A percentile compares a stretch with the other conserved stretches of the same genome.
These are phyloP conservation scores for Tiliacea aurago DNA, from an alignment of 2,888 invertebrate genomes.

Conservation along the genomic window DNA sequence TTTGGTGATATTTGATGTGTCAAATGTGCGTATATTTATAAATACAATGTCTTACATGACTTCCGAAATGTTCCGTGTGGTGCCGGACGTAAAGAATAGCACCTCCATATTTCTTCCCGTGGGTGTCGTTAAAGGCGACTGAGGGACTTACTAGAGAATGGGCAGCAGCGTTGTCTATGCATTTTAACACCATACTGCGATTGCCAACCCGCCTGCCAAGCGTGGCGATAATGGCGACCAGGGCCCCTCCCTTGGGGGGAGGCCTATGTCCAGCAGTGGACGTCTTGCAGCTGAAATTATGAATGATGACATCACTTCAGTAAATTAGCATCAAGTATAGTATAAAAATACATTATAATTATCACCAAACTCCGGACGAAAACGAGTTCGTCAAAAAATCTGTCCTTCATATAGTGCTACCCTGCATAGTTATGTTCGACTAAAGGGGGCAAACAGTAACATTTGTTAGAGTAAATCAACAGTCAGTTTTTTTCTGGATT, in stretches of 20 bases:
- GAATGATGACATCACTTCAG: not conserved
- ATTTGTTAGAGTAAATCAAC: not conserved
- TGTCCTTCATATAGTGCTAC: not conserved
- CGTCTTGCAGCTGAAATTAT: no score
- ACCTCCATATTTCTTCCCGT: no score
- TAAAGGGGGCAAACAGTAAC: not conserved
- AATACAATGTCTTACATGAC: not conserved
- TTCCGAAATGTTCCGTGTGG: not conserved
- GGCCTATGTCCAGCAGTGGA: no score
- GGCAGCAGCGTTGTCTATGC: no score
- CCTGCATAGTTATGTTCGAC: no score
- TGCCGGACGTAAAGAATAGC: no score
- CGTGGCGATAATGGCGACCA: no score
- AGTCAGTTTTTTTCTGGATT: not conserved
- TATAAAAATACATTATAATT: not conserved
- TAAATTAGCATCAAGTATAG: not conserved
- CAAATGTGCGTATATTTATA: slow-evolving; percentile 1
- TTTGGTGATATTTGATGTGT: slow-evolving; percentile 26
- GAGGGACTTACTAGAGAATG: no score
- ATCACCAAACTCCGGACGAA: not conserved
- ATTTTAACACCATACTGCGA: no score
- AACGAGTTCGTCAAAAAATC: not conserved
- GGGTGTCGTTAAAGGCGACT: no score
- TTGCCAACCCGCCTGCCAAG: no score
- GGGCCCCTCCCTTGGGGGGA: no score